These are phyloP conservation scores for Philhelius pedissequus DNA, from an alignment of 2,888 invertebrate species.

Conservation along the genomic window DNA sequence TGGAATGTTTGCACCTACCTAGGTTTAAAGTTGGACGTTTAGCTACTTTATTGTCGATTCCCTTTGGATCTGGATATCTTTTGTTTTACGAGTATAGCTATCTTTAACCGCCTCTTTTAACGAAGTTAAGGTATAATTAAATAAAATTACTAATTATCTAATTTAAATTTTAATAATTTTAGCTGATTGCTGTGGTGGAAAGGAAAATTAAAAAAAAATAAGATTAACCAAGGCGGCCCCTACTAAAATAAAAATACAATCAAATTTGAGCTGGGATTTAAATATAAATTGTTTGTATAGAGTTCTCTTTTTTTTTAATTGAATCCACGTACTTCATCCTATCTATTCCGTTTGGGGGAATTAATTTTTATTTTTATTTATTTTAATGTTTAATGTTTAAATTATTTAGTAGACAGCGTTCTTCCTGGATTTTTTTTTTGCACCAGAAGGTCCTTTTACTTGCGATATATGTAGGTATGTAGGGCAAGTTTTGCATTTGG, in stretches of 20 bases:
- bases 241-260: neutral
- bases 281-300: neutral
- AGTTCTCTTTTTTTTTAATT: no score
- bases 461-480: no score
- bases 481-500: no score
- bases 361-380: no score
- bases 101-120: neutral
- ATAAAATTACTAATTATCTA: neutral
- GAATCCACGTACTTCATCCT: no score
- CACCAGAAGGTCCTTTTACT: no score
- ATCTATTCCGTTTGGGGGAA: no score
- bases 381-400: no score
- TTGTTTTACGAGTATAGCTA: no score
- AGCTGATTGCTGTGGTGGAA: neutral
- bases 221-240: neutral
- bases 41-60: neutral
- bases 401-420: no score
- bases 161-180: neutral
- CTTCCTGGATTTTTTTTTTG: no score
- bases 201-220: neutral
- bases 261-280: neutral
- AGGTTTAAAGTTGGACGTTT: neutral
- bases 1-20: neutral
- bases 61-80: neutral
- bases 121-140: neutral